phyloP scores from a whole-genome alignment of 2,113 vertebrate genomes.

The Nesoenas mayeri region DNA sequence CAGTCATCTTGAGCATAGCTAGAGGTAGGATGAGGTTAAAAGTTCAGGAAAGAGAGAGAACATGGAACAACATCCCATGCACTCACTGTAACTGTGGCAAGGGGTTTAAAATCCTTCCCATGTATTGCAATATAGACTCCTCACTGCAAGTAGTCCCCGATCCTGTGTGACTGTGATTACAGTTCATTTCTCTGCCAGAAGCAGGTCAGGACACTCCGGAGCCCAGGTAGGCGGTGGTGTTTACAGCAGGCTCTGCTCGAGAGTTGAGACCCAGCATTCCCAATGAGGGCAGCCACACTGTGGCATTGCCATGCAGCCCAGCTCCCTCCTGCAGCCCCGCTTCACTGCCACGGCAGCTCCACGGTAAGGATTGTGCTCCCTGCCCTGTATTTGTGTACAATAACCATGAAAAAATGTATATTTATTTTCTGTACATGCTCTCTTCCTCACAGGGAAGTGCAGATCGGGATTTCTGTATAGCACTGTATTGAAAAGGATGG shows the following conservation, averaged over 20 bases:
- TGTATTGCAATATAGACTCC: background rate
- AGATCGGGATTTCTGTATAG: rapidly evolving
- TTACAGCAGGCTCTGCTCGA: background rate
- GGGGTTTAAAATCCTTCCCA: background rate
- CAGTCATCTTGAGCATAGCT: constrained; percentile 45
- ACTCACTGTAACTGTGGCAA: background rate
- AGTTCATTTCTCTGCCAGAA: background rate
- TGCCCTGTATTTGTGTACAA: background rate
- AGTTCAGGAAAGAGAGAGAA: constrained; percentile 33
- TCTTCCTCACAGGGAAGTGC: background rate
- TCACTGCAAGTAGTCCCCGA: background rate
- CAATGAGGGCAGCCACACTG: background rate
- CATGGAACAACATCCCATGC: background rate
- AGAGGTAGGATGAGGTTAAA: constrained; percentile 61
- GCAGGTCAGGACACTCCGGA: background rate
- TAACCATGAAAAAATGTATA: rapidly evolving
- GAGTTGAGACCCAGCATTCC: constrained; percentile 6
- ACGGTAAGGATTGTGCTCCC: background rate
- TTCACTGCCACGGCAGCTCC: rapidly evolving
- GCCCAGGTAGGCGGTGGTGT: background rate
- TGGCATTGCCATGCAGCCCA: constrained; percentile 16
- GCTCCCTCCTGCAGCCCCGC: background rate
- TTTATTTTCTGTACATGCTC: background rate
- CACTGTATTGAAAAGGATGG: background rate
- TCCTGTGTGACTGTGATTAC: background rate